Evolutionary conservation across 2,113 vertebrate genomes (phyloP).

Genomic region (Promerops cafer): DNA sequence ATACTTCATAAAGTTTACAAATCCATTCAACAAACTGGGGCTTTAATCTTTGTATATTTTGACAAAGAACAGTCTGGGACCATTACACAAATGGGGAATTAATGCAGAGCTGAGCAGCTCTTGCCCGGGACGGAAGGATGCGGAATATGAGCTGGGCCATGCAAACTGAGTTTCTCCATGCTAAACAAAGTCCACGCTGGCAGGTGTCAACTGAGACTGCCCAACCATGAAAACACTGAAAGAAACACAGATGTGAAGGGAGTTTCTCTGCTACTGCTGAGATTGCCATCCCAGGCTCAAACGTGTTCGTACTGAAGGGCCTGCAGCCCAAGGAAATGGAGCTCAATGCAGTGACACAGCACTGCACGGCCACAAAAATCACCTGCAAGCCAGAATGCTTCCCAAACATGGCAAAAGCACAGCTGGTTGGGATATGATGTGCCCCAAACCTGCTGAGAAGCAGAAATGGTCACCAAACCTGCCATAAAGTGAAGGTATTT

Average conservation of each 20-base stretch:
- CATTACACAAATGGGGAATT: neutral
- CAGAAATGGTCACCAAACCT: neutral
- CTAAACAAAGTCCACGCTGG: neutral
- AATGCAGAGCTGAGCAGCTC: neutral
- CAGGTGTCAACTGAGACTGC: neutral
- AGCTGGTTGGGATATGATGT: rapidly evolving
- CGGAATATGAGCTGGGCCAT: neutral
- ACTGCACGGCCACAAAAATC: neutral
- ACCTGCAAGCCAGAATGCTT: neutral
- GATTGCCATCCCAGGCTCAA: neutral
- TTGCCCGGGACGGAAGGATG: neutral
- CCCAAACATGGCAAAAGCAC: neutral
- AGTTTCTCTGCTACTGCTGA: neutral
- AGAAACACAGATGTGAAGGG: neutral
- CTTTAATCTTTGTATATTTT: conserved; percentile 22
- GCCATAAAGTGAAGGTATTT: rapidly evolving
- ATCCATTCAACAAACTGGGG: neutral
- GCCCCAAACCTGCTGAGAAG: neutral
- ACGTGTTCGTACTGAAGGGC: neutral
- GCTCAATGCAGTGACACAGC: neutral
- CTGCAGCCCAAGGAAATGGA: neutral
- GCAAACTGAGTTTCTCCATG: neutral
- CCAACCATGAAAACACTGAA: neutral
- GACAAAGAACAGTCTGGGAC: neutral
- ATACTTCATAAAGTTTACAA: conserved; percentile 3